Percentiles rank a stretch among this genome's conserved stretches.
These are phyloP conservation scores for Sarcophaga caerulescens DNA, from an alignment of 2,888 invertebrate genomes.

Conservation along the genomic window DNA sequence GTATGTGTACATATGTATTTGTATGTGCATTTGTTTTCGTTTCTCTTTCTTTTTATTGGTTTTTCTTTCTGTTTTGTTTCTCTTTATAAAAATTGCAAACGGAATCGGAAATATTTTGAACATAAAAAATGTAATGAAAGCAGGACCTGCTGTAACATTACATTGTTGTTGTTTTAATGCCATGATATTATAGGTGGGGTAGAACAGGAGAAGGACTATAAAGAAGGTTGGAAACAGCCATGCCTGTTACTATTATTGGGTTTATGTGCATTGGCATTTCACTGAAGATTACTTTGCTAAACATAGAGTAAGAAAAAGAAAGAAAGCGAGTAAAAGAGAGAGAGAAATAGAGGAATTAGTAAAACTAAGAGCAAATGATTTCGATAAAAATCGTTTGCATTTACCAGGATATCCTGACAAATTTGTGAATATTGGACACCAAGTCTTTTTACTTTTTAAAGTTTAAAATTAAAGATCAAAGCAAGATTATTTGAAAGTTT, in stretches of 20 bases:
- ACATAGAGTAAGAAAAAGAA: not conserved
- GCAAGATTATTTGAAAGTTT: no score
- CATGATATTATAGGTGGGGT: not conserved
- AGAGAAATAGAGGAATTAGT: no score
- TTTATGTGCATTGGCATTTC: not conserved
- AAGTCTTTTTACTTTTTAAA: not conserved
- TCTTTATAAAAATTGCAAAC: constrained; percentile 64
- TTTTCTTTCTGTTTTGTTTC: constrained; percentile 17
- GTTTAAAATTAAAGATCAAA: not conserved
- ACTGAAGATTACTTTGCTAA: not conserved
- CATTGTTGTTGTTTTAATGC: not conserved
- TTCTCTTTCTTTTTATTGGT: not conserved
- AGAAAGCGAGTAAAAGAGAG: not conserved
- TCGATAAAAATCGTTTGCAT: not conserved
- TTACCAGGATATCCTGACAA: not conserved
- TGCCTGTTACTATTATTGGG: no score
- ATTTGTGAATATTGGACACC: not conserved
- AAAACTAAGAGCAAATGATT: not conserved
- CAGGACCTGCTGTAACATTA: constrained; percentile 3
- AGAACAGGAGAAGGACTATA: no score
- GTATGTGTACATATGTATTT: not conserved
- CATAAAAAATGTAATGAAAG: constrained; percentile 41
- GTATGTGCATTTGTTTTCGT: constrained; percentile 18
- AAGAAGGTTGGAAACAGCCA: not conserved
- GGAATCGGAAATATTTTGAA: constrained; percentile 69